phyloP scores from a whole-genome alignment of 2,888 invertebrate species.

The Drosophila testacea region DNA sequence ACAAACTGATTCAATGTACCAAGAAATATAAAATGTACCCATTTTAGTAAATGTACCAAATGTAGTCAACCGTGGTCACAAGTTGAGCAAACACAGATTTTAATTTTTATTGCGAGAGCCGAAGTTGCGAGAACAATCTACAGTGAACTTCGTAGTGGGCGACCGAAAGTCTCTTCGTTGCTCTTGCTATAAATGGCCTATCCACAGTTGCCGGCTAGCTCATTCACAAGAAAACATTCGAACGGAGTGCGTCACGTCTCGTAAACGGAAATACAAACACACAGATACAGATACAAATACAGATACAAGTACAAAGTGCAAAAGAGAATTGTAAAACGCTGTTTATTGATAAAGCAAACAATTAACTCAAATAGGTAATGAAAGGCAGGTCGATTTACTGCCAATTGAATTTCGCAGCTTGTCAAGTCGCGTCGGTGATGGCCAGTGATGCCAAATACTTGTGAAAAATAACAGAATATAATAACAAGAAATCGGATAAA shows the following conservation, averaged over 20 bases:
- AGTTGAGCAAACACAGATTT: background rate
- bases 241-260: conserved; percentile 19
- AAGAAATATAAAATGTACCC: no score
- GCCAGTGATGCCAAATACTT: no score
- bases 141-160: conserved; percentile 36
- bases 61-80: background rate
- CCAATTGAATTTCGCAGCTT: conserved; percentile 29
- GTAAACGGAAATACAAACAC: conserved; percentile 20
- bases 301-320: conserved; percentile 7
- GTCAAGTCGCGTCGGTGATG: conserved; percentile 12
- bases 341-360: conserved; percentile 44
- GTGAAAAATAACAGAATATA: no score
- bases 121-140: conserved; percentile 56
- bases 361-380: conserved; percentile 48
- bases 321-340: conserved; percentile 37
- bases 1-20: no score
- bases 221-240: conserved; percentile 45
- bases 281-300: no score
- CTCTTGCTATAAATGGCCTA: conserved; percentile 42
- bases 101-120: conserved; percentile 8
- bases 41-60: no score
- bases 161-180: background rate
- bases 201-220: conserved; percentile 23
- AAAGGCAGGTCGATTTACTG: conserved; percentile 23
- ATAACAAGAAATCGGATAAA: no score